Base-by-base conservation (phyloP, 1,140 invertebrate species). In the Paraescarpia echinospica region DNA sequence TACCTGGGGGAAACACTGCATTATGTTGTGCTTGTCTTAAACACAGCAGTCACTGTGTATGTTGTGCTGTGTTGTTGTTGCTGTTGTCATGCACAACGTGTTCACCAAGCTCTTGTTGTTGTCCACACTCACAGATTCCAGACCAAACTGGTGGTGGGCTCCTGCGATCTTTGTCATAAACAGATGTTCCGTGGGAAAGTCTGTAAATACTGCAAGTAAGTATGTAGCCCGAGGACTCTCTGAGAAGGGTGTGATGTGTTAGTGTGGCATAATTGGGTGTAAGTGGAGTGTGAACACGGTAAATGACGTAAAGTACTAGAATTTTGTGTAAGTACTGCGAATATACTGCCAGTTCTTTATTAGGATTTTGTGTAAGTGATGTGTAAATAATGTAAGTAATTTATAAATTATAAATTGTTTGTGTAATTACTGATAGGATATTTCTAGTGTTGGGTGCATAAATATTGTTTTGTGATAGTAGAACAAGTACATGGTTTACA, bases 151-250 rank as follows among this genome's bases (percentile, higher is more conserved):
- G 93, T 94, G 89, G 92, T 94, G 92, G 94, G 94, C 91, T 93
- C 93, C 92, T 95, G 95, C 95, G 95, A 95, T 94, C 91, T 94
- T 41, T 95, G 95, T 94, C 89, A 93, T 77, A 94, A 94, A 92
- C 93, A 94, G 88, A 92, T 94, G 93, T 94, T 95, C 91, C 92
- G 94, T 34, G 95, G 95, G 93, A 95, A 94, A 94, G 93, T 95
- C 8, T 95, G 95, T 94, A 94, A 94, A 94, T 90, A 94, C 89
- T 95, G 95, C 95, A 95, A 94, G 95, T 95, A 94, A 95, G 94
- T 95, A 59, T n/a, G n/a, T 34, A 34, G 22, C 6, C 27, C 12
- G 35, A 93, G n/a, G 6, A 41, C 33, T 91, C 14, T 33, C 18
- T 33, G 34, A 12, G n/a, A n/a, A n/a, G n/a, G n/a, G n/a, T n/a